A percentile compares a stretch with the other conserved stretches of the same genome.
Conservation (phyloP, 2,888 invertebrate species). For the Sisyra nigra region DNA sequence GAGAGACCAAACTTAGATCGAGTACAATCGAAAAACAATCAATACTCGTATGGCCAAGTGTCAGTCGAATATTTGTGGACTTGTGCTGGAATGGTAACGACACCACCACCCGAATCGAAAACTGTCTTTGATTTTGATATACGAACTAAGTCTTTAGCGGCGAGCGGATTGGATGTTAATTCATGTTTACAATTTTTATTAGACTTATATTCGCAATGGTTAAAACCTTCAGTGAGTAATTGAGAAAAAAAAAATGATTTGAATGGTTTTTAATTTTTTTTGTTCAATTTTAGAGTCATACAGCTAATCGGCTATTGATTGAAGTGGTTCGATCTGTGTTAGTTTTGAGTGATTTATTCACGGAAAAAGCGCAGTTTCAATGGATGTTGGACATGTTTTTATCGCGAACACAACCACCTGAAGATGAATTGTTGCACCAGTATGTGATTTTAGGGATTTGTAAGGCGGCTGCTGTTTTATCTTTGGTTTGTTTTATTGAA, state of each 20-base stretch:
- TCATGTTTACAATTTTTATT: constrained; percentile 86
- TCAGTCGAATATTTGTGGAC: constrained; percentile 44
- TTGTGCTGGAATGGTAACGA: constrained; percentile 33
- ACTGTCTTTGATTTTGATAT: constrained; percentile 19
- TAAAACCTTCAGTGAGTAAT: constrained; percentile 38
- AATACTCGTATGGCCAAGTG: constrained; percentile 42
- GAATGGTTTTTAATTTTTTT: not conserved
- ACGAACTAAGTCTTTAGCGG: constrained; percentile 27
- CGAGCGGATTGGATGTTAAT: constrained; percentile 66
- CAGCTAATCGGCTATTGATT: constrained; percentile 30
- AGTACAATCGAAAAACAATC: constrained; percentile 23
- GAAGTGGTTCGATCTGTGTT: constrained; percentile 49
- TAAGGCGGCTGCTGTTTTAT: constrained; percentile 49
- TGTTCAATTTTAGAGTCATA: constrained; percentile 21
- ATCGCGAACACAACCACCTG: constrained; percentile 46
- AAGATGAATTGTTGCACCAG: constrained; percentile 63
- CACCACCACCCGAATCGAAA: constrained; percentile 25
- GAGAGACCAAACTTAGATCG: constrained; percentile 44
- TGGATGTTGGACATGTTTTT: constrained; percentile 62
- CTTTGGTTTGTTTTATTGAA: constrained; percentile 28
- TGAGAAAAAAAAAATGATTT: no score
- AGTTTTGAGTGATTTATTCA: constrained; percentile 60
- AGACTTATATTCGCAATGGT: constrained; percentile 74
- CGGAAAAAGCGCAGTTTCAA: constrained; percentile 56
- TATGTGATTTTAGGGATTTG: constrained; percentile 49